Percentiles rank a stretch among this genome's conserved stretches.
phyloP scores from a whole-genome alignment of 1,140 invertebrate species.

The Geopemphigus sp. region DNA sequence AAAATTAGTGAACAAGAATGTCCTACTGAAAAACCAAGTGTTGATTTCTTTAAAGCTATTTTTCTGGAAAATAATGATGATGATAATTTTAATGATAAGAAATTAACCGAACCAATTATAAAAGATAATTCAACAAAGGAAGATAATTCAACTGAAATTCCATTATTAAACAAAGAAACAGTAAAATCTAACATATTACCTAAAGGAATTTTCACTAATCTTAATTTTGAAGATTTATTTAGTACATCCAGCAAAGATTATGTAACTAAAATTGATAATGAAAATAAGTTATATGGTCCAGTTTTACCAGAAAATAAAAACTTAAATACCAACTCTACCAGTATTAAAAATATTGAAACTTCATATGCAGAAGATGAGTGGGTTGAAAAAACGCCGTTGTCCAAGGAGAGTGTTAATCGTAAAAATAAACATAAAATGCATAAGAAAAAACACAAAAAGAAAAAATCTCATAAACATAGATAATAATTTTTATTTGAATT shows the following conservation, averaged over 20 bases:
- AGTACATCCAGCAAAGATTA: not conserved
- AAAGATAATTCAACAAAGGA: too few relatives aligned
- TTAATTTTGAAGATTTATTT: slow-evolving; percentile 42
- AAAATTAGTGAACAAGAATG: not conserved
- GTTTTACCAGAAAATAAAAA: not conserved
- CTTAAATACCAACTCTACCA: not conserved
- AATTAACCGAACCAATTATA: not conserved
- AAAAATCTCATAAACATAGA: slow-evolving; percentile 30
- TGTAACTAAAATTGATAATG: not conserved
- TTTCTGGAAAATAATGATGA: slow-evolving; percentile 45
- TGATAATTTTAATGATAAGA: not conserved
- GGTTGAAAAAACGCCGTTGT: not conserved
- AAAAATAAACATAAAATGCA: slow-evolving; percentile 40
- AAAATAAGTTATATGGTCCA: slow-evolving; percentile 21
- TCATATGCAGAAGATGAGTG: slow-evolving; percentile 4
- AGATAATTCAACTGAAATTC: not conserved
- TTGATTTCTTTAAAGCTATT: slow-evolving; percentile 47
- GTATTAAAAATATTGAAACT: not conserved
- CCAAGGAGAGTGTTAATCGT: not conserved
- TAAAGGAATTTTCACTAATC: slow-evolving; percentile 47
- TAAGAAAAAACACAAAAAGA: slow-evolving; percentile 43
- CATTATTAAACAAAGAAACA: not conserved
- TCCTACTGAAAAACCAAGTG: slow-evolving; percentile 2
- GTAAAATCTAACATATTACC: not conserved
- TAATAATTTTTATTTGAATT: not conserved